Conservation (phyloP, 1,140 invertebrate genomes). For the Drosophila seguyi region DNA sequence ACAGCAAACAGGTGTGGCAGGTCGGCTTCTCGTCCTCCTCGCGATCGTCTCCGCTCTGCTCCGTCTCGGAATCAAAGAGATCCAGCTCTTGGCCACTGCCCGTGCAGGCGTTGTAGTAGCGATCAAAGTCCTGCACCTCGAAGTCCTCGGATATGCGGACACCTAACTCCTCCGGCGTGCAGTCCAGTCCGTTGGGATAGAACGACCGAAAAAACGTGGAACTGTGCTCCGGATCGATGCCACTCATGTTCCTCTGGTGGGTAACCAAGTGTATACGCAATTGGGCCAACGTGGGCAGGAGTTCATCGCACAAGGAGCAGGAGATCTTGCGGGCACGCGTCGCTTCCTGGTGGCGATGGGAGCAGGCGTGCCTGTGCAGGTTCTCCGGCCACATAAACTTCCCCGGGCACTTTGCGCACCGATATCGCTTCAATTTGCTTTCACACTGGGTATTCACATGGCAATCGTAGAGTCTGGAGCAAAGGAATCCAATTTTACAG, state of each 20-base stretch:
- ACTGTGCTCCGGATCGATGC: slow-evolving; percentile 33
- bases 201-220: slow-evolving; percentile 52
- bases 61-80: slow-evolving; percentile 63
- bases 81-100: slow-evolving; percentile 70
- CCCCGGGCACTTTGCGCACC: slow-evolving; percentile 68
- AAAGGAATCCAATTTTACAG: slow-evolving; percentile 74
- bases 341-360: slow-evolving; percentile 6
- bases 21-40: not conserved
- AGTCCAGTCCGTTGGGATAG: slow-evolving; percentile 47
- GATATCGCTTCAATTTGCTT: slow-evolving; percentile 47
- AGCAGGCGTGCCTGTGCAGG: slow-evolving; percentile 60
- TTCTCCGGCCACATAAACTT: slow-evolving; percentile 79
- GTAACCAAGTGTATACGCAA: slow-evolving; percentile 54
- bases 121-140: slow-evolving; percentile 59
- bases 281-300: slow-evolving; percentile 34
- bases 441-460: slow-evolving; percentile 67
- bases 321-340: slow-evolving; percentile 21
- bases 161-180: slow-evolving; percentile 43
- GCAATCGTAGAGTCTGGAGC: slow-evolving; percentile 43
- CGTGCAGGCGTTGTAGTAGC: slow-evolving; percentile 68
- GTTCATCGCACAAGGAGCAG: slow-evolving; percentile 60
- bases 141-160: slow-evolving; percentile 57
- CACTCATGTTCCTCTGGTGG: slow-evolving; percentile 56
- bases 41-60: slow-evolving; percentile 37
- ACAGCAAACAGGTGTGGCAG: slow-evolving; percentile 54